Conservation (phyloP, 2,797 vertebrate species). For the Phalloptychus januarius region DNA sequence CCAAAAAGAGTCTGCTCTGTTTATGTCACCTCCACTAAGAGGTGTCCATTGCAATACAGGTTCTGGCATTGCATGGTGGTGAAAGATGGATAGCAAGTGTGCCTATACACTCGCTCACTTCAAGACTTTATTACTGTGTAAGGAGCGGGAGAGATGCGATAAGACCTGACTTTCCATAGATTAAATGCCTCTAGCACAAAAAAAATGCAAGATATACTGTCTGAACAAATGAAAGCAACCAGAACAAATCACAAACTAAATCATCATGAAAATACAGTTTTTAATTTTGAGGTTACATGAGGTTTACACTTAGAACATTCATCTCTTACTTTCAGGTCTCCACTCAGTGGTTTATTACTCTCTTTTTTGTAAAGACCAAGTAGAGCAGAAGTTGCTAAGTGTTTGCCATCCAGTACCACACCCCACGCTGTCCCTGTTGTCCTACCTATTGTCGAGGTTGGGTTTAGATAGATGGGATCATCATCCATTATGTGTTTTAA, state of each 20-base stretch:
- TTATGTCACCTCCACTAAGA: constrained; percentile 27
- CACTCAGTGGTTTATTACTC: neutral
- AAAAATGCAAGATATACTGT: constrained; percentile 15
- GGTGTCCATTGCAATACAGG: constrained; percentile 54
- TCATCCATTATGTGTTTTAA: constrained; percentile 66
- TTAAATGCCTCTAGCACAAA: constrained; percentile 26
- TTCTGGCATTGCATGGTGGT: constrained; percentile 77
- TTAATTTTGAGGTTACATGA: constrained; percentile 31
- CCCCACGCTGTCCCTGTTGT: constrained; percentile 63
- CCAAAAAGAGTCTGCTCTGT: constrained; percentile 12
- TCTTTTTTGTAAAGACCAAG: constrained; percentile 23
- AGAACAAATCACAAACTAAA: constrained; percentile 20
- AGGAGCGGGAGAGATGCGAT: constrained; percentile 41
- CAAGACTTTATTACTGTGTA: constrained; percentile 64
- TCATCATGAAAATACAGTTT: neutral
- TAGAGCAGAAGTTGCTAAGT: constrained; percentile 30
- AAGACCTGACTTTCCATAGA: constrained; percentile 54
- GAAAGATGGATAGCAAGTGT: constrained; percentile 71
- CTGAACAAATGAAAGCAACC: constrained; percentile 27
- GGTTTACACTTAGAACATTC: neutral
- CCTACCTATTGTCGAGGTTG: constrained; percentile 42
- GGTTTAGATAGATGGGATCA: constrained; percentile 71
- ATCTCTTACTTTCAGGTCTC: neutral
- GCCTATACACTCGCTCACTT: constrained; percentile 46
- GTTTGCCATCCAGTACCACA: constrained; percentile 56